Evolutionary conservation across 2,113 vertebrate species (phyloP).

Genomic region (Protobothrops flavoviridis): DNA sequence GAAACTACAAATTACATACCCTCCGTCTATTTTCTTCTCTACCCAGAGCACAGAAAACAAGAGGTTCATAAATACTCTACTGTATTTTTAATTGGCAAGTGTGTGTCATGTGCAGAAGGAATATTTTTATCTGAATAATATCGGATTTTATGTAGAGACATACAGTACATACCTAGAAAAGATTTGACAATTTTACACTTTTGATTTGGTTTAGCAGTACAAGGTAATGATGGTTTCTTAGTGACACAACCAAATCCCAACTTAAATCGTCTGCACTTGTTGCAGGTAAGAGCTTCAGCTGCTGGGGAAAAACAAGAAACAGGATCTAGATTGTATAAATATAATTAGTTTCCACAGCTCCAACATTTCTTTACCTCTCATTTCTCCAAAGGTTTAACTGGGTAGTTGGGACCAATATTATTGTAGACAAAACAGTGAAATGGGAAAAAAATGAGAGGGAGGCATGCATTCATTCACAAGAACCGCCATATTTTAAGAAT

Average conservation of each 20-base stretch:
- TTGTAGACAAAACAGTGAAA: not conserved
- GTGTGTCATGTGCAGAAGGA: not conserved
- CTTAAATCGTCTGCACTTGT: not conserved
- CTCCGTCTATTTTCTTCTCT: not conserved
- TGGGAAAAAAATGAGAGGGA: not conserved
- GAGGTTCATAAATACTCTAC: not conserved
- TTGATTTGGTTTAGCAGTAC: not conserved
- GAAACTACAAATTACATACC: not conserved
- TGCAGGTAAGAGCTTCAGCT: not conserved
- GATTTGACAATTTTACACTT: not conserved
- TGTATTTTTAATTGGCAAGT: not conserved
- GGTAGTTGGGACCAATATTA: not conserved
- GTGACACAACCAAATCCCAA: not conserved
- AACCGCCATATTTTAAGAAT: not conserved
- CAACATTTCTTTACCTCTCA: not conserved
- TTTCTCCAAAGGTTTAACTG: not conserved
- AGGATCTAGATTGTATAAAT: not conserved
- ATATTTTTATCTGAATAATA: not conserved
- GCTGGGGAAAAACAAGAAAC: not conserved
- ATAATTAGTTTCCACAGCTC: not conserved
- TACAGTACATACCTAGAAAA: not conserved
- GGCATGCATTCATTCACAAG: not conserved
- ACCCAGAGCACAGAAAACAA: not conserved
- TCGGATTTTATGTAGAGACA: not conserved
- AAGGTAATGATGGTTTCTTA: fast-evolving